Conservation (phyloP, 2,797 vertebrate genomes). For the Hemitrygon akajei region DNA sequence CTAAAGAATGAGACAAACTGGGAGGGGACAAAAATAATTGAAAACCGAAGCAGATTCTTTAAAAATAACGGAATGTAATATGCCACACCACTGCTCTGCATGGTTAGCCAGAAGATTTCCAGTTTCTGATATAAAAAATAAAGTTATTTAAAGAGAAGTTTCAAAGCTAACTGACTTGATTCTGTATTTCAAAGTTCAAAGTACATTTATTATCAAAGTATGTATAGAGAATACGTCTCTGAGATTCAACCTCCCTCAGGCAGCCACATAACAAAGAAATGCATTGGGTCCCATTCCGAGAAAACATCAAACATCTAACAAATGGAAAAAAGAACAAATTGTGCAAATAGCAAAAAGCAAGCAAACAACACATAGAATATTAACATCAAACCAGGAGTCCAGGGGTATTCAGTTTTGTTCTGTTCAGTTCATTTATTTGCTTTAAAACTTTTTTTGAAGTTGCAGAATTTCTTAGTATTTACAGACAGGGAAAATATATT, state of each 20-base stretch:
- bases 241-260: too few species aligned
- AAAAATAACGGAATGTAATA: not conserved
- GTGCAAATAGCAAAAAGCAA: too few species aligned
- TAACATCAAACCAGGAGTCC: too few species aligned
- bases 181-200: too few species aligned
- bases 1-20: not conserved
- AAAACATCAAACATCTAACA: too few species aligned
- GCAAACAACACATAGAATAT: too few species aligned
- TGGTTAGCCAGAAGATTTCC: not conserved
- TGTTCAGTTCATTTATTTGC: not conserved
- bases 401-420: too few species aligned
- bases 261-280: too few species aligned
- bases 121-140: not conserved
- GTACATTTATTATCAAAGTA: too few species aligned
- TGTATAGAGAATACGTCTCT: too few species aligned
- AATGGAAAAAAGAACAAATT: too few species aligned
- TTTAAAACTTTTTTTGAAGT: not conserved
- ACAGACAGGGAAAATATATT: not conserved
- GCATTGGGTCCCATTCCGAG: too few species aligned
- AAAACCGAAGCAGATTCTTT: not conserved
- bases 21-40: constrained; percentile 5
- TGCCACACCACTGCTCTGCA: not conserved
- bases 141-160: not conserved
- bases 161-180: not conserved
- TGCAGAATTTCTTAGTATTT: not conserved